Percentiles rank a stretch among this genome's conserved stretches.
Conservation (phyloP, 2,888 invertebrate genomes). For the Papilio demoleus region DNA sequence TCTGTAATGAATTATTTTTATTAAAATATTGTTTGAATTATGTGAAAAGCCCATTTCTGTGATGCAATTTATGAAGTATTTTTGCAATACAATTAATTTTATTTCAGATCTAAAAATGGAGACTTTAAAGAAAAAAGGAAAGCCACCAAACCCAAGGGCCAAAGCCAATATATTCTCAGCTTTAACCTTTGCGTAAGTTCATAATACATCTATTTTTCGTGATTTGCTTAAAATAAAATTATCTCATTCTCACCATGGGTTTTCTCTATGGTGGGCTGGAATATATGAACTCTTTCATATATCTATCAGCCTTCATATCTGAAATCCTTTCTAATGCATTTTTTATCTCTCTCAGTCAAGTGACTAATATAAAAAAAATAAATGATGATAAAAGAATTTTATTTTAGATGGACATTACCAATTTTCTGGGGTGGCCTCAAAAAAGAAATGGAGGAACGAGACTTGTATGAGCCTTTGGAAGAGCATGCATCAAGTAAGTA, state of each 20-base stretch:
- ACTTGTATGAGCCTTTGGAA: slow-evolving; percentile 89
- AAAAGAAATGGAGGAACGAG: slow-evolving; percentile 88
- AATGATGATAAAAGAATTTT: not conserved
- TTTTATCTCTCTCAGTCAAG: not conserved
- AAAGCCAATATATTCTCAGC: slow-evolving; percentile 86
- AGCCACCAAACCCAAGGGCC: slow-evolving; percentile 85
- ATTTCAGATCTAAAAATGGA: slow-evolving; percentile 68
- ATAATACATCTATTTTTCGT: slow-evolving; percentile 33
- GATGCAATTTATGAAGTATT: not conserved
- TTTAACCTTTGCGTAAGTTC: slow-evolving; percentile 87
- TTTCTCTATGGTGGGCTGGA: too few species aligned
- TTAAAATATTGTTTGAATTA: not conserved
- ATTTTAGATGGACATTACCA: slow-evolving; percentile 88
- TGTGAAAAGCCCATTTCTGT: not conserved
- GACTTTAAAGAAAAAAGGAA: slow-evolving; percentile 79
- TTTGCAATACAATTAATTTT: slow-evolving; percentile 29
- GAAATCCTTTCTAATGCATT: too few species aligned
- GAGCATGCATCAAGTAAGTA: slow-evolving; percentile 86
- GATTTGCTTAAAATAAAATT: not conserved
- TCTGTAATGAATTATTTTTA: not conserved
- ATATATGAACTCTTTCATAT: too few species aligned
- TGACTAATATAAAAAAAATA: too few species aligned
- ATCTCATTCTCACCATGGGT: not conserved
- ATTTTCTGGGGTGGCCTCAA: slow-evolving; percentile 90
- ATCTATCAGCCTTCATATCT: too few species aligned